phyloP scores from a whole-genome alignment of 2,113 vertebrate species.

The Actenoides hombroni region DNA sequence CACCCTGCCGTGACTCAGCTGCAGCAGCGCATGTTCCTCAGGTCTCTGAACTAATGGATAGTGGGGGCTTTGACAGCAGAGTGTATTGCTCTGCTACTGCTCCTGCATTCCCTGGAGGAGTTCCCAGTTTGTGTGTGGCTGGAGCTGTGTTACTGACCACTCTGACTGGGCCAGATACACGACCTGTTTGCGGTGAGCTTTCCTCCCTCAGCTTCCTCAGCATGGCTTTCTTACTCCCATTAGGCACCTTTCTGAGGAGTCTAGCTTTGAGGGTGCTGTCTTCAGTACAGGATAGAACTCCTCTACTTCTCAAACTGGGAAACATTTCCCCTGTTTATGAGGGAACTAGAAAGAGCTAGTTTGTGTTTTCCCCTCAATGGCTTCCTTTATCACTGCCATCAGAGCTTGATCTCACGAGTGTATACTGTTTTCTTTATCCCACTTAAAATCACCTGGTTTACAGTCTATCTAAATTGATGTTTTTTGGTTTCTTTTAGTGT shows the following conservation, averaged over 20 bases:
- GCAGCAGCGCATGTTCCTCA: not conserved
- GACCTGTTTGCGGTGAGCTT: not conserved
- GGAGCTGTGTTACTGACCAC: not conserved
- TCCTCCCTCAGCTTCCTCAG: not conserved
- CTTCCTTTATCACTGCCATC: not conserved
- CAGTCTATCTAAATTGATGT: not conserved
- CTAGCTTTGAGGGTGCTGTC: not conserved
- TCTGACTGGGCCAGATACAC: not conserved
- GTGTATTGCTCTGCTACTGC: not conserved
- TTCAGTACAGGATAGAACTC: not conserved
- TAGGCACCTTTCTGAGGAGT: not conserved
- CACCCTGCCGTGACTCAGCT: not conserved
- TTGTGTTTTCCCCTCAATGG: not conserved
- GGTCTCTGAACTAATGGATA: not conserved
- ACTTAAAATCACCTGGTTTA: no score
- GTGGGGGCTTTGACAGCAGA: not conserved
- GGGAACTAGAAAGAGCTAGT: not conserved
- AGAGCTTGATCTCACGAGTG: not conserved
- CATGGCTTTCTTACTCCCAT: not conserved
- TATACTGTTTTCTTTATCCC: not conserved
- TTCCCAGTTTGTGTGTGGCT: not conserved
- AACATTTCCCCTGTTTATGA: not conserved
- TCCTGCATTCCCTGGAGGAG: not conserved
- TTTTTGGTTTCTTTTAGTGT: not conserved
- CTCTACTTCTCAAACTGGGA: not conserved